Evolutionary conservation across 1,140 invertebrate species (phyloP), one percentile per base, ranked within the genome.

Genomic region (Zaprionus gabonicus): DNA sequence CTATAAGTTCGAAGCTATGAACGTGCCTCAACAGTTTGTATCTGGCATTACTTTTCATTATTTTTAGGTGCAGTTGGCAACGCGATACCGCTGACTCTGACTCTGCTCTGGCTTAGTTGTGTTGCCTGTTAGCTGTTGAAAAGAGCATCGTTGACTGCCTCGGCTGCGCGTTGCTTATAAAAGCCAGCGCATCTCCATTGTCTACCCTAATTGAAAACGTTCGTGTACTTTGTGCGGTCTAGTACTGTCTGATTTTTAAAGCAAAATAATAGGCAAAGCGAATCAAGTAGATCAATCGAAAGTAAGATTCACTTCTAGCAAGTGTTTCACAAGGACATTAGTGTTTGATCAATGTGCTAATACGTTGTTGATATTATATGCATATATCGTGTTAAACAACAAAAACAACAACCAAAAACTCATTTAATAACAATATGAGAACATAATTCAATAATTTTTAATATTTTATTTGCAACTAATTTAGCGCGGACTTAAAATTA

Each of bases 131-230:
- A 58, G 46, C 15, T 13, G 76, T 10, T 76, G 56, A 78, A 58
- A 64, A 56, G 71, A 73, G 71, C 74, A 55, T 68, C 66, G 56
- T 44, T 64, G 66, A 41, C 75, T 60, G 71, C 70, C 57, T 57
- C 64, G 63, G 62, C 74, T 74, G 66, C 66, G 64, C 77, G 68
- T 83, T 90, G 75, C 85, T 92, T 92, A 92, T 92, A 92, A 92
- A 91, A 91, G 91, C 82, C 78, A 82, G 85, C 91, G 90, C 90
- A 92, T 92, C 91, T 91, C 86, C 81, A 86, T 91, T 84, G 87
- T 90, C 86, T 91, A 92, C 88, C 91, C 91, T 92, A 92, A 92
- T 91, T 92, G 85, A 91, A 91, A 91, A 80, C 91, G 82, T 83
- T 86, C 87, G 87, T 91, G 91, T 92, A 90, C 85, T 82, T 87